A percentile compares a stretch with the other conserved stretches of the same genome.
These are phyloP conservation scores for Strix uralensis DNA, from an alignment of 2,113 vertebrate genomes.

Conservation along the genomic window DNA sequence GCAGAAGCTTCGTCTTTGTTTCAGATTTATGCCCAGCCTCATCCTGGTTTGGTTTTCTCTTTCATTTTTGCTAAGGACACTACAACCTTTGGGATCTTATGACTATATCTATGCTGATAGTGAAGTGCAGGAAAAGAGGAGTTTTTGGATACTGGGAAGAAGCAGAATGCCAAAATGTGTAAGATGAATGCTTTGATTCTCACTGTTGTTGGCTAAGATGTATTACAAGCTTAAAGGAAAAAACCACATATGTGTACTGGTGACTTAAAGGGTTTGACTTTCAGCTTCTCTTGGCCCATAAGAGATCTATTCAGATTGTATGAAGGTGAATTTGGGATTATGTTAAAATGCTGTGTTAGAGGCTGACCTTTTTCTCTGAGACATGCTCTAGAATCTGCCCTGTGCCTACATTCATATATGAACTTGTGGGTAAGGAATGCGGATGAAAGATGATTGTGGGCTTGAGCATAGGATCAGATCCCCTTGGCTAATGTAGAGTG, in stretches of 20 bases:
- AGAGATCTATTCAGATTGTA: background rate
- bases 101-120: background rate
- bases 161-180: background rate
- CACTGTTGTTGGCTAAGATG: background rate
- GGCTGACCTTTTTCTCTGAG: background rate
- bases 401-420: rapidly evolving
- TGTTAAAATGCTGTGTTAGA: background rate
- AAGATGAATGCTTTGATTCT: background rate
- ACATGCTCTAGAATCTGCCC: background rate
- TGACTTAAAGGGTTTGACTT: background rate
- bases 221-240: background rate
- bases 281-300: background rate
- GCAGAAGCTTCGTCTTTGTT: background rate
- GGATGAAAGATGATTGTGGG: background rate
- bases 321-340: background rate
- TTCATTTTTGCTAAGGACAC: background rate
- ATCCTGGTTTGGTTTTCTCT: background rate
- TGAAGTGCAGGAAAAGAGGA: background rate
- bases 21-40: background rate
- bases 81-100: background rate
- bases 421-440: background rate
- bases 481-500: background rate
- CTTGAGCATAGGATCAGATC: background rate
- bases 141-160: background rate
- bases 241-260: background rate